These are phyloP conservation scores for Pogoniulus pusillus DNA, from an alignment of 2,797 vertebrate species.

Conservation along the genomic window DNA sequence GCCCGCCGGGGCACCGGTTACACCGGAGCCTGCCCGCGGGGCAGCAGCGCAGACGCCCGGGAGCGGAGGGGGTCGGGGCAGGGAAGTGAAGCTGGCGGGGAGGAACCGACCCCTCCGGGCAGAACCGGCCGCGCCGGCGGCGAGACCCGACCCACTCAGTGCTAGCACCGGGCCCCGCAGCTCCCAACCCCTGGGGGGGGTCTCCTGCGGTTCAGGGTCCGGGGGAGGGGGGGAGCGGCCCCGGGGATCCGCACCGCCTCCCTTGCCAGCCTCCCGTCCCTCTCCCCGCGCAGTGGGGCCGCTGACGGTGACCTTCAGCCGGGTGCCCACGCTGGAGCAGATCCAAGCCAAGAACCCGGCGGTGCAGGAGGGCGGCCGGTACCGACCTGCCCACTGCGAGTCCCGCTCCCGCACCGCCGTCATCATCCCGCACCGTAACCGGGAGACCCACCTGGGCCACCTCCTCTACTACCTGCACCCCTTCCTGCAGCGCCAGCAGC, in stretches of 20 bases:
- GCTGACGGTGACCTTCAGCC: constrained; percentile 85
- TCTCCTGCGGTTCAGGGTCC: background rate
- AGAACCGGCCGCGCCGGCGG: background rate
- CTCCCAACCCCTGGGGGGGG: background rate
- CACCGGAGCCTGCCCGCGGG: background rate
- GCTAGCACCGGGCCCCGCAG: background rate
- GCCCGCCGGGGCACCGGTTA: no score
- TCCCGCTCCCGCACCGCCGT: constrained; percentile 88
- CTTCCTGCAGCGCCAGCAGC: constrained; percentile 94
- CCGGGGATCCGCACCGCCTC: background rate
- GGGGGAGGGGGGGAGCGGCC: background rate
- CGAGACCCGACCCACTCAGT: no score
- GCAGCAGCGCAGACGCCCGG: background rate
- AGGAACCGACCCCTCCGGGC: background rate
- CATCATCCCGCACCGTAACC: constrained; percentile 91
- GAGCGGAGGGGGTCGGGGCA: background rate
- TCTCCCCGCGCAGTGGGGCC: constrained; percentile 84
- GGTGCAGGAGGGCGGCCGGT: constrained; percentile 85
- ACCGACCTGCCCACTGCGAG: constrained; percentile 86
- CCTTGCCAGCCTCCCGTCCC: background rate
- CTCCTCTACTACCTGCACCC: constrained; percentile 96
- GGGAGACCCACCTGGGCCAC: constrained; percentile 88
- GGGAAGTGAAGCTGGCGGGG: background rate
- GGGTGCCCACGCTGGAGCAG: constrained; percentile 83
- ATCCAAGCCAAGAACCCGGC: constrained; percentile 87